Percentiles rank a stretch among this genome's conserved stretches.
These are phyloP conservation scores for Papilio aristodemus DNA, from an alignment of 1,140 invertebrate genomes.

Conservation along the genomic window DNA sequence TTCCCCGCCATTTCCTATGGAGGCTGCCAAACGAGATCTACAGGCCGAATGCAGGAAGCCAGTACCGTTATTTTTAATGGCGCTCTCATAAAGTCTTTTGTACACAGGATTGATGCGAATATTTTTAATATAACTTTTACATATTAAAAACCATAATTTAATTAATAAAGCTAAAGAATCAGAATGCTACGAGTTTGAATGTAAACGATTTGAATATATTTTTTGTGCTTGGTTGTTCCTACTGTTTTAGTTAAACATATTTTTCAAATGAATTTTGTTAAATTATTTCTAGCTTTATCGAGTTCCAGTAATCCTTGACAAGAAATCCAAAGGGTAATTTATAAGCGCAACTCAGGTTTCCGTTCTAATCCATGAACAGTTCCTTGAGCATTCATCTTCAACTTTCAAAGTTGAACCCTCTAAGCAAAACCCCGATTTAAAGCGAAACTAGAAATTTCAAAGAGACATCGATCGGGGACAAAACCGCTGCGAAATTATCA, in stretches of 20 bases:
- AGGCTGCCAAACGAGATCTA: constrained; percentile 5
- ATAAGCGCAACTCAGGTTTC: background rate
- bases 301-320: background rate
- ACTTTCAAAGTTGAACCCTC: constrained; percentile 17
- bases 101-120: background rate
- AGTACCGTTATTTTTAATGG: constrained; percentile 23
- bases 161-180: too few species aligned
- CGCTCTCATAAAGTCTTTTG: background rate
- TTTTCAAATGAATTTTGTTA: background rate
- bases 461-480: constrained; percentile 39
- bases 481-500: constrained; percentile 45
- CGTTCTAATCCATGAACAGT: constrained; percentile 13
- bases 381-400: constrained; percentile 15
- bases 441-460: constrained; percentile 36
- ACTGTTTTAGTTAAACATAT: background rate
- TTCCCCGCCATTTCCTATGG: constrained; percentile 43
- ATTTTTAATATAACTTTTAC: too few species aligned
- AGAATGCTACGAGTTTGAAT: too few species aligned
- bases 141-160: too few species aligned
- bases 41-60: constrained; percentile 16
- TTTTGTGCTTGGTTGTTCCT: too few species aligned
- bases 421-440: constrained; percentile 30
- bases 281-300: background rate
- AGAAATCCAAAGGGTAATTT: constrained; percentile 6
- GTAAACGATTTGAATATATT: too few species aligned